Conservation (phyloP, 2,797 vertebrate species). For the Craterocephalus amniculus region DNA sequence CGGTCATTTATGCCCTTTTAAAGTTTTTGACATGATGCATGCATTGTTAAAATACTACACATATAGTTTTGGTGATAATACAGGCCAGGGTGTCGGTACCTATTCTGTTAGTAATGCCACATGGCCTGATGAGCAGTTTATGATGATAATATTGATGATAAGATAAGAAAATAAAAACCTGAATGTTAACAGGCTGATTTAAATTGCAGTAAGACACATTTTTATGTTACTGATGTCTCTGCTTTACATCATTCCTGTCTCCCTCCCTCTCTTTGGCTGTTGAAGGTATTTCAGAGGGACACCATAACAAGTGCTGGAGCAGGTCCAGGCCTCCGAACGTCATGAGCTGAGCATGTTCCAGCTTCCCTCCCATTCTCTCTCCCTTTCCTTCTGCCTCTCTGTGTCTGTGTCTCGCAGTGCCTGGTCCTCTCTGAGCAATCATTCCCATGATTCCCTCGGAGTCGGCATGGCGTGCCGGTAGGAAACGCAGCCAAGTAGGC, state of each 20-base stretch:
- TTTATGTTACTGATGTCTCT: conserved; percentile 7
- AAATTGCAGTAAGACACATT: background rate
- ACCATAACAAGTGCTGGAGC: conserved; percentile 71
- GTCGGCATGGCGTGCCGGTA: conserved; percentile 83
- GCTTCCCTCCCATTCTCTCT: conserved; percentile 13
- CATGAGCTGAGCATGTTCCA: conserved; percentile 78
- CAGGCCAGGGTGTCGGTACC: too few species aligned
- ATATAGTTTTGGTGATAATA: too few species aligned
- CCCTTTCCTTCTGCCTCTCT: conserved; percentile 7
- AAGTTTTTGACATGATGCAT: too few species aligned
- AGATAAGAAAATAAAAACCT: background rate
- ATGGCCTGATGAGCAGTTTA: too few species aligned
- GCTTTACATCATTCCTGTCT: conserved; percentile 14
- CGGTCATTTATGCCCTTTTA: too few species aligned
- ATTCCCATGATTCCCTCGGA: conserved; percentile 82
- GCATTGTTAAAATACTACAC: too few species aligned
- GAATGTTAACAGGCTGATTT: background rate
- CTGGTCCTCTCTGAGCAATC: conserved; percentile 80
- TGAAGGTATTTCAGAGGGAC: conserved; percentile 55
- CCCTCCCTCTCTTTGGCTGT: conserved; percentile 36
- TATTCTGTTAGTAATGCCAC: too few species aligned
- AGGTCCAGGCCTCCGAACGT: conserved; percentile 77
- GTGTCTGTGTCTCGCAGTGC: conserved; percentile 58
- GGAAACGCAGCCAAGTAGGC: conserved; percentile 77
- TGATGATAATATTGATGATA: background rate